These are phyloP conservation scores for Heterocephalus glaber DNA, from an alignment of 2,113 vertebrate species.

Conservation along the genomic window DNA sequence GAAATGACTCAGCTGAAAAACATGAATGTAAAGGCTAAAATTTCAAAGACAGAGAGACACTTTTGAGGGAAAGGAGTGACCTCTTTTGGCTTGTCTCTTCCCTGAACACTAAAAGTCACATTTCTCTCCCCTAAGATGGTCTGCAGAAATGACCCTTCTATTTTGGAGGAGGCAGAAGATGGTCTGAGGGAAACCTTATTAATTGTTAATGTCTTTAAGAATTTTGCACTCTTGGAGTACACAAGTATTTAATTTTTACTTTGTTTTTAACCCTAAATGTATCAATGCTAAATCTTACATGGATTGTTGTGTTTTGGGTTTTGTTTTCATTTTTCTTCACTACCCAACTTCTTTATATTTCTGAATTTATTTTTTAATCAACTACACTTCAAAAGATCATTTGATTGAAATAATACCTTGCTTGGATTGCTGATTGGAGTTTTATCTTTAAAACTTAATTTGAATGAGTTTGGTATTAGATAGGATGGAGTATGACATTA, in stretches of 20 bases:
- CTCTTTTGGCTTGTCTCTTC: not conserved
- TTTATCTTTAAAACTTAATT: conserved; percentile 79
- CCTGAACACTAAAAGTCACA: not conserved
- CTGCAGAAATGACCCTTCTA: not conserved
- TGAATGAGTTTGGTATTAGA: conserved; percentile 68
- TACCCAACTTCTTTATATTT: conserved; percentile 41
- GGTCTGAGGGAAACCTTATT: not conserved
- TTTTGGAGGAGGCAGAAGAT: not conserved
- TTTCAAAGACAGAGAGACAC: conserved; percentile 14
- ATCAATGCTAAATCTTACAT: not conserved
- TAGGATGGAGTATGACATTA: not conserved
- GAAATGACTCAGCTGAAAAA: conserved; percentile 35
- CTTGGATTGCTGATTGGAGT: conserved; percentile 69
- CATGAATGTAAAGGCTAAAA: conserved; percentile 8
- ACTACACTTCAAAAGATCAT: conserved; percentile 47
- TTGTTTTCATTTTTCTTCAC: not conserved
- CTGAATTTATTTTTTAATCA: conserved; percentile 54
- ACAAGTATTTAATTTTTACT: not conserved
- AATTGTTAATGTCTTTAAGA: conserved; percentile 33
- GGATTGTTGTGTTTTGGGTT: not conserved
- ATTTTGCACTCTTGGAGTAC: not conserved
- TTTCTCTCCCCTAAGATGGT: not conserved
- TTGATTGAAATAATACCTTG: conserved; percentile 73
- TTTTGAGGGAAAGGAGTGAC: not conserved
- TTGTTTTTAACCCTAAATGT: not conserved